phyloP scores from a whole-genome alignment of 2,113 vertebrate species.

The Centropus bengalensis region DNA sequence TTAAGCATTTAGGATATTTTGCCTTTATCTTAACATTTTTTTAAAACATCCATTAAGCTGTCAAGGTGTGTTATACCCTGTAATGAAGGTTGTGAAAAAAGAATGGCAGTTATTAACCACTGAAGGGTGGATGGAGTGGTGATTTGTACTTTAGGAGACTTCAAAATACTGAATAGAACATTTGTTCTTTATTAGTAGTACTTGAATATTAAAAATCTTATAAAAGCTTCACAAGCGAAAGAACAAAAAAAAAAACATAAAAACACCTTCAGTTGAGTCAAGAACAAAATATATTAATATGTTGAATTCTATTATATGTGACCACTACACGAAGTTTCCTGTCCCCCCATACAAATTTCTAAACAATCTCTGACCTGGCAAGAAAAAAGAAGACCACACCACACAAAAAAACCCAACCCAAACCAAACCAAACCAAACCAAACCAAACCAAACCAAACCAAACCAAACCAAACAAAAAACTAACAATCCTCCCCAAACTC shows the following conservation, averaged over 20 bases:
- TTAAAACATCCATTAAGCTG: background rate
- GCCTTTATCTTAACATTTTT: background rate
- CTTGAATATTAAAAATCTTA: background rate
- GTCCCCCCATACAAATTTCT: background rate
- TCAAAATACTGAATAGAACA: background rate
- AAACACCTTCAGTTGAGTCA: background rate
- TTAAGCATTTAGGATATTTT: background rate
- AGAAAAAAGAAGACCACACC: background rate
- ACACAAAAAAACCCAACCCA: background rate
- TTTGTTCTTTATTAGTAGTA: background rate
- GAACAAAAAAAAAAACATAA: background rate
- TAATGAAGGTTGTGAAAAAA: background rate
- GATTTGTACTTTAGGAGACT: background rate
- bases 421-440: background rate
- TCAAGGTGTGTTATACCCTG: background rate
- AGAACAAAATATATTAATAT: background rate
- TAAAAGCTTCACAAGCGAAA: background rate
- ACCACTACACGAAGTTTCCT: background rate
- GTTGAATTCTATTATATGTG: background rate
- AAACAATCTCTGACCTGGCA: background rate
- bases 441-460: accelerated
- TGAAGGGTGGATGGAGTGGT: background rate
- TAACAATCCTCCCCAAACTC: background rate
- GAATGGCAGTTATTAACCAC: background rate
- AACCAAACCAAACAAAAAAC: accelerated